Evolutionary conservation across 2,888 invertebrate genomes (phyloP), one percentile per base, ranked within the genome.

Genomic region (Zaprionus lineosus): DNA sequence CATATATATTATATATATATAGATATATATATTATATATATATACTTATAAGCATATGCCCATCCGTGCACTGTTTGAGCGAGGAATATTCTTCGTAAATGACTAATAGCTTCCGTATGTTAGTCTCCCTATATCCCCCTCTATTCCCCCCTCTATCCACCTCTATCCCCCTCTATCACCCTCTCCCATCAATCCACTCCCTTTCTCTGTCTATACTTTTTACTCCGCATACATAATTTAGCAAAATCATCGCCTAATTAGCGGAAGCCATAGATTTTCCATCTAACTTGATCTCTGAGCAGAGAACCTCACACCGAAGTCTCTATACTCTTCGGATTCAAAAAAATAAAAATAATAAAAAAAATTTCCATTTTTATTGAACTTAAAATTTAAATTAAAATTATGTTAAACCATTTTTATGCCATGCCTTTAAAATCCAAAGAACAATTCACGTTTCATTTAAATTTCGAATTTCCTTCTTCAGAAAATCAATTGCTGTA

Each of bases 101-200:
- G 61, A 70, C 61, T 69, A 57, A 70, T 68, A 33, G 56, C 57
- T 66, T 70, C 69, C 70, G 50, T 41, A 57, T 65, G 60, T 50
- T 3, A 19, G 5, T 28, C 36, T 29, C n/a, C n/a, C 51, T n/a
- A n/a, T 18, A 33, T 40, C 29, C 14, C 33, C 5, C 41, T 12
- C 6, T 14, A 8, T 31, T 1, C 19, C 19, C 14, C 28, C 16
- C 21, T 21, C 9, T 33, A 18, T 15, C 15, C 29, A 8, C 9
- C 31, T 15, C 31, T 29, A n/a, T 19, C 14, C 6, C 29, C 6
- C n/a, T 29, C 31, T 16, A 9, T 26, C 3, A 3, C 18, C 11
- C 21, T 2, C 2, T 24, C n/a, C n/a, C n/a, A n/a, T n/a, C n/a
- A n/a, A n/a, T n/a, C n/a, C n/a, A n/a, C n/a, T n/a, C n/a, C n/a